Percentiles rank a stretch among this genome's conserved stretches.
phyloP scores from a whole-genome alignment of 2,888 invertebrate species.

The Augochlorella aurata region DNA sequence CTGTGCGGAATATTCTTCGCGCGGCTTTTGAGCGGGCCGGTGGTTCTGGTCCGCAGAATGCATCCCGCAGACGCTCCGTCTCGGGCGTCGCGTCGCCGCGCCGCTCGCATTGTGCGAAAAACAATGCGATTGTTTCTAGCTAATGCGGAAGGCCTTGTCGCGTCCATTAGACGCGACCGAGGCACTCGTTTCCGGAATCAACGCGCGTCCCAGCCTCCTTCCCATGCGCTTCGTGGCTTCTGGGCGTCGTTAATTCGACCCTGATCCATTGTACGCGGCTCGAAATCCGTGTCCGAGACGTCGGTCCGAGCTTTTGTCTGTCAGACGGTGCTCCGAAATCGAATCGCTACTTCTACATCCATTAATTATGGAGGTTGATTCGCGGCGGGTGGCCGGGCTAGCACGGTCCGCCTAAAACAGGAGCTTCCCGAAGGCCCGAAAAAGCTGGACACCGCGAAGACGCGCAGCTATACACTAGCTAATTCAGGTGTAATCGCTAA shows the following conservation, averaged over 20 bases:
- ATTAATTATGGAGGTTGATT: conserved; percentile 44
- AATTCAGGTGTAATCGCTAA: conserved; percentile 18
- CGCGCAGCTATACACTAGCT: too few relatives aligned
- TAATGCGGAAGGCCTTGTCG: conserved; percentile 64
- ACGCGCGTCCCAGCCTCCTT: conserved; percentile 45
- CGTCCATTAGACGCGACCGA: conserved; percentile 62
- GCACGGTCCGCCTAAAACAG: not conserved
- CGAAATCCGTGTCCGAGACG: conserved; percentile 37
- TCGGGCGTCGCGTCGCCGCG: conserved; percentile 29
- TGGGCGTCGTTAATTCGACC: conserved; percentile 61
- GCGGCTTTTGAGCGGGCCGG: not conserved
- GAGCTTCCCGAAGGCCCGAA: not conserved
- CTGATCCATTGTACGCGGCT: conserved; percentile 62
- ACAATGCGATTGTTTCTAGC: conserved; percentile 70
- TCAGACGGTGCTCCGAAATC: not conserved
- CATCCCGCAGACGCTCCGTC: conserved; percentile 2
- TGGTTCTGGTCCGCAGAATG: conserved; percentile 32
- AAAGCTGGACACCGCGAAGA: not conserved
- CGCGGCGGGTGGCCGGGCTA: not conserved
- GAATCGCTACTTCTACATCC: conserved; percentile 8
- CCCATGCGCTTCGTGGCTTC: conserved; percentile 36
- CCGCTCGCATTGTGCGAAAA: conserved; percentile 66
- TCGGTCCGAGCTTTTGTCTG: conserved; percentile 35
- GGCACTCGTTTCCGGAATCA: conserved; percentile 61
- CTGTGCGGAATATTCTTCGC: conserved; percentile 19